A percentile compares a stretch with the other conserved stretches of the same genome.
Evolutionary conservation across 2,113 vertebrate species (phyloP).

Genomic region (Tapirus terrestris): DNA sequence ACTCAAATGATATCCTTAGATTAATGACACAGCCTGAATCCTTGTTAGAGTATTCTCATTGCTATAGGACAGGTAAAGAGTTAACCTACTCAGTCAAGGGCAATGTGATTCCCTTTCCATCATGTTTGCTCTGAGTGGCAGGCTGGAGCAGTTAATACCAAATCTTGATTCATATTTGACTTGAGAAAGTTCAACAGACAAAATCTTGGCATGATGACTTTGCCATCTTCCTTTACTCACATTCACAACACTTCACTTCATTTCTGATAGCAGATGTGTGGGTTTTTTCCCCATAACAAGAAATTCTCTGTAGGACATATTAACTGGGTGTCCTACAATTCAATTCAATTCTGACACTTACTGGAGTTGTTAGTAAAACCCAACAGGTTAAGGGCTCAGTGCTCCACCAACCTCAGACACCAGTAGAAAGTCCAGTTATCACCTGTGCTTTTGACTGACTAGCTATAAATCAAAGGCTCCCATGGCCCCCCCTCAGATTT

Average conservation of each 20-base stretch:
- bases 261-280: not conserved
- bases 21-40: not conserved
- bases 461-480: not conserved
- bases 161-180: not conserved
- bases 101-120: not conserved
- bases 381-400: not conserved
- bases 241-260: not conserved
- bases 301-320: not conserved
- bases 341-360: not conserved
- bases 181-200: not conserved
- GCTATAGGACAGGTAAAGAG: not conserved
- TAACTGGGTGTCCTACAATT: not conserved
- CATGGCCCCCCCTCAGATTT: not conserved
- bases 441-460: not conserved
- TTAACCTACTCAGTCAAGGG: not conserved
- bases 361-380: not conserved
- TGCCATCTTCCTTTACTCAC: not conserved
- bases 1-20: not conserved
- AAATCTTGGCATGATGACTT: not conserved
- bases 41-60: not conserved
- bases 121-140: not conserved
- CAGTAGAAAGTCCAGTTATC: not conserved
- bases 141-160: not conserved
- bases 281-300: not conserved
- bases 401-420: not conserved